Evolutionary conservation across 2,888 invertebrate genomes (phyloP).

Genomic region (Metallyticus violacea): DNA sequence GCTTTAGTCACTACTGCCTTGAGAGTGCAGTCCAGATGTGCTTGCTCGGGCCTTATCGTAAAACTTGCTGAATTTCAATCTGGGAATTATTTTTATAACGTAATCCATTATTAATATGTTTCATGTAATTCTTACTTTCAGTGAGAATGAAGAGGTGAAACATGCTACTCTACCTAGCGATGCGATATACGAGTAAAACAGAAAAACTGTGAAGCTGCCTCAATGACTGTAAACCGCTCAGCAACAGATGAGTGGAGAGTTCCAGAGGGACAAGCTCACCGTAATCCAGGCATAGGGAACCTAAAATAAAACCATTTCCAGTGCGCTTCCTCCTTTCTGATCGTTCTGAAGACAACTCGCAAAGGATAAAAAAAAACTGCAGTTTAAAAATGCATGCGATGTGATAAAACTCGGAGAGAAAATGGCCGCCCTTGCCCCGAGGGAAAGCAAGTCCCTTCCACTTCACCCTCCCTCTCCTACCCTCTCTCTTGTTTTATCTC

Average conservation of each 20-base stretch:
- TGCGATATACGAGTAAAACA: background rate
- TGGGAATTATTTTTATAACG: no score
- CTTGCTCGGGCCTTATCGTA: no score
- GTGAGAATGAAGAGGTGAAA: no score
- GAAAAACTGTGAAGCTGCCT: background rate
- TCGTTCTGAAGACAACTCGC: background rate
- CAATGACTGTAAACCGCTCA: background rate
- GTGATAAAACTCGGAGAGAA: background rate
- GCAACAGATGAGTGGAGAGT: background rate
- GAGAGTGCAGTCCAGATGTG: no score
- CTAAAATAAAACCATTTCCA: background rate
- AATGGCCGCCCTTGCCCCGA: background rate
- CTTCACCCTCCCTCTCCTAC: no score
- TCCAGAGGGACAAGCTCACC: background rate
- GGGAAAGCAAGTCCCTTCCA: background rate
- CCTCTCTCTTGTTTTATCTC: background rate
- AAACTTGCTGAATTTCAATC: no score
- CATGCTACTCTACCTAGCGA: no score
- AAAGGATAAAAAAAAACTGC: background rate
- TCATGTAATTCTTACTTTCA: no score
- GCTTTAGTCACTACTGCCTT: no score
- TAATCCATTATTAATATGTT: no score
- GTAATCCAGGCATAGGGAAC: background rate
- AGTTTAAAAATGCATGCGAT: background rate
- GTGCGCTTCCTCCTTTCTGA: background rate